Conservation (phyloP, 2,888 invertebrate species). For the Neoascia interrupta region DNA sequence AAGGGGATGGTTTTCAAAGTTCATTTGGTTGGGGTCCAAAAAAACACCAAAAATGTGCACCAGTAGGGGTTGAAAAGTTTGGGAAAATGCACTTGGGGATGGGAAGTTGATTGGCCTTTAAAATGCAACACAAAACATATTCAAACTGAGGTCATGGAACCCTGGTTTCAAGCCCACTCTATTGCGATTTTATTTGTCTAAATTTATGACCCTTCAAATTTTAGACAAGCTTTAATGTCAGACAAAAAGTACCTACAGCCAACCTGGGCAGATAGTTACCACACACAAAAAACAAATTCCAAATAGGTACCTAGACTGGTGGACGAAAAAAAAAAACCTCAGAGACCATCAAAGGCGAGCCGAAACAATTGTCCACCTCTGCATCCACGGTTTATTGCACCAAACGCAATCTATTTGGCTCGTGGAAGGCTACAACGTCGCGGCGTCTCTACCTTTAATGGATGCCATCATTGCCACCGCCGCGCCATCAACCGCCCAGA, state of each 20-base stretch:
- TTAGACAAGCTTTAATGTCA: too few relatives aligned
- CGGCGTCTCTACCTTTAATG: too few relatives aligned
- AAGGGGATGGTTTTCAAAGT: constrained; percentile 27
- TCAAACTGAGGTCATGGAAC: background rate
- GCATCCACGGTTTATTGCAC: constrained; percentile 16
- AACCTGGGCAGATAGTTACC: too few relatives aligned
- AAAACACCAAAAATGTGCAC: constrained; percentile 10
- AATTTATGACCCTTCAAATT: too few relatives aligned
- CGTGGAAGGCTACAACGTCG: too few relatives aligned
- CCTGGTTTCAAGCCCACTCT: too few relatives aligned
- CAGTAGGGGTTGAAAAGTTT: too few relatives aligned
- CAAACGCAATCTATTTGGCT: constrained; percentile 32
- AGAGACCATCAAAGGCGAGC: constrained; percentile 21
- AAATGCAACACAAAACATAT: background rate
- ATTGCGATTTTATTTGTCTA: too few relatives aligned
- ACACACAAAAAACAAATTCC: too few relatives aligned
- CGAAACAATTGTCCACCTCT: constrained; percentile 23
- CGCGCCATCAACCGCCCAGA: background rate
- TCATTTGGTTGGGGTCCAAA: constrained; percentile 4
- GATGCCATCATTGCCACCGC: background rate
- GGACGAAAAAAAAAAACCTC: background rate
- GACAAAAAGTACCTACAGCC: too few relatives aligned
- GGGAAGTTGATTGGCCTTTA: background rate
- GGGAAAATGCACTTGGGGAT: background rate
- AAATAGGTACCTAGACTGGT: too few relatives aligned